phyloP scores from a whole-genome alignment of 2,113 vertebrate genomes.

The Spea bombifrons region DNA sequence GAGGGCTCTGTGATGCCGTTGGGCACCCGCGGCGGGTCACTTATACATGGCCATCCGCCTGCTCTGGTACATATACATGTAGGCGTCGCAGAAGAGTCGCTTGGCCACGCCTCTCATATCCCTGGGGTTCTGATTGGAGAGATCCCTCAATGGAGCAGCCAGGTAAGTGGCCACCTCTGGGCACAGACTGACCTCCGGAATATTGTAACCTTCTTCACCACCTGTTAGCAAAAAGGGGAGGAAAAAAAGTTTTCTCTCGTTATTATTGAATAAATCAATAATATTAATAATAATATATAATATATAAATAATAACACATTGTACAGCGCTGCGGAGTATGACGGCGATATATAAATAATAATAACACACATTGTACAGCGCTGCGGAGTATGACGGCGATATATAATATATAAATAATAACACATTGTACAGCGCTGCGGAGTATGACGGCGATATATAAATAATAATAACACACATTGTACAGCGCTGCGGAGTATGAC shows the following conservation, averaged over 20 bases:
- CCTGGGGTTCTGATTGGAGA: conserved; percentile 74
- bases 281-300: neutral
- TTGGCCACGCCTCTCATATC: conserved; percentile 86
- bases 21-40: conserved; percentile 52
- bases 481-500: too few species aligned
- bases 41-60: conserved; percentile 77
- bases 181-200: conserved; percentile 73
- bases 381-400: too few species aligned
- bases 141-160: conserved; percentile 64
- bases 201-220: conserved; percentile 77
- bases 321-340: too few species aligned
- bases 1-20: too few species aligned
- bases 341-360: too few species aligned
- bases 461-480: too few species aligned
- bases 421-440: too few species aligned
- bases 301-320: too few species aligned
- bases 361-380: too few species aligned
- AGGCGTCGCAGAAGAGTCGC: conserved; percentile 85
- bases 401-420: too few species aligned
- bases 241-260: too few species aligned
- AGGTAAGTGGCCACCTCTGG: conserved; percentile 78
- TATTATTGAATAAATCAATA: neutral
- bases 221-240: conserved; percentile 57
- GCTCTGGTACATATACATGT: conserved; percentile 88
- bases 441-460: too few species aligned